Evolutionary conservation across 2,113 vertebrate species (phyloP).

Genomic region (Ciconia maguari): DNA sequence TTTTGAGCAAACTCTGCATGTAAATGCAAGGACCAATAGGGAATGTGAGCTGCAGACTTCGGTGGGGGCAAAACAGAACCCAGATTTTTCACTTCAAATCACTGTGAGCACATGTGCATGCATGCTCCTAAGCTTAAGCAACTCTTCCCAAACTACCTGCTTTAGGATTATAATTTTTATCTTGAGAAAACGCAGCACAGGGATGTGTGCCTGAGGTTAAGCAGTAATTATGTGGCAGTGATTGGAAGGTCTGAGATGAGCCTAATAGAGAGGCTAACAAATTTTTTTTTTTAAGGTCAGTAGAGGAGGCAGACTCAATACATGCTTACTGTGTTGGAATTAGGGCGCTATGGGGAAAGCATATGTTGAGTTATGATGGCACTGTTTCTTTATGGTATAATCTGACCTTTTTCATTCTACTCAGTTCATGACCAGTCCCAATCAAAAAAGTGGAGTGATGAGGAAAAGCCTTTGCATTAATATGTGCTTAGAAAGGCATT

Average conservation of each 20-base stretch:
- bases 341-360: not conserved
- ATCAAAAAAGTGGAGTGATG: not conserved
- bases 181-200: not conserved
- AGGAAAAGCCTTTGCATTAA: not conserved
- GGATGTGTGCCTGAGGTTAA: not conserved
- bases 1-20: not conserved
- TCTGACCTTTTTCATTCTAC: not conserved
- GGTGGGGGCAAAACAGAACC: not conserved
- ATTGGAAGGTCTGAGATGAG: not conserved
- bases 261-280: not conserved
- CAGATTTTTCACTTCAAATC: not conserved
- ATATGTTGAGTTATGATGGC: not conserved
- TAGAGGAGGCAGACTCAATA: not conserved
- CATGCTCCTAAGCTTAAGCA: not conserved
- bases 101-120: not conserved
- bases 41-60: not conserved
- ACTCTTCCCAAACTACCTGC: not conserved
- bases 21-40: not conserved
- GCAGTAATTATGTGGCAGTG: not conserved
- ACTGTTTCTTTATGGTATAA: not conserved
- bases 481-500: not conserved
- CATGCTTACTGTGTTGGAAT: not conserved
- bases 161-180: not conserved
- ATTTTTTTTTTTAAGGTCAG: not conserved
- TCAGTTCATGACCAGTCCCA: not conserved